A percentile compares a stretch with the other conserved stretches of the same genome.
Conservation (phyloP, 2,797 vertebrate genomes). For the Oophaga sylvatica region DNA sequence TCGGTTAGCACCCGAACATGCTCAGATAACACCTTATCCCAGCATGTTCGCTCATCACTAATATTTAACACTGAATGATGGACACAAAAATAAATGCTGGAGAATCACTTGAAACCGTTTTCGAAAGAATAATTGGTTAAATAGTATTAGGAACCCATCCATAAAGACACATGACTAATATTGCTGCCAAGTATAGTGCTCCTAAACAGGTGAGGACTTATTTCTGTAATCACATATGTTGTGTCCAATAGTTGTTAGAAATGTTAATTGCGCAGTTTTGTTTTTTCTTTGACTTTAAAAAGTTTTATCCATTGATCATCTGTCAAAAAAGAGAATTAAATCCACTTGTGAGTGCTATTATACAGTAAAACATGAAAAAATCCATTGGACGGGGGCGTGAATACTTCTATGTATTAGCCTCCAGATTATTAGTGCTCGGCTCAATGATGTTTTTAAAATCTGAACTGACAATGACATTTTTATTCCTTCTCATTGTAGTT, state of each 20-base stretch:
- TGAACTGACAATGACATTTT: constrained; percentile 5
- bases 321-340: neutral
- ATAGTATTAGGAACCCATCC: neutral
- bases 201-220: neutral
- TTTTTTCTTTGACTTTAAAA: neutral
- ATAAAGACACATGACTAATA: neutral
- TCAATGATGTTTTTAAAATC: neutral
- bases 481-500: constrained; percentile 16
- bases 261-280: neutral
- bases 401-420: neutral
- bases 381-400: neutral
- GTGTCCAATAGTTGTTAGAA: neutral
- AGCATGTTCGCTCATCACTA: too few species aligned
- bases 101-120: neutral
- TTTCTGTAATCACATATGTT: neutral
- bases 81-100: neutral
- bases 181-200: too few species aligned
- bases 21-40: too few species aligned
- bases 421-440: neutral
- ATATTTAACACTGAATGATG: too few species aligned
- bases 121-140: neutral
- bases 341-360: neutral
- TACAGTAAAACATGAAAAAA: neutral
- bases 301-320: neutral
- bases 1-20: too few species aligned